Conservation (phyloP, 1,140 invertebrate genomes). For the Lamellibrachia luymesi region DNA sequence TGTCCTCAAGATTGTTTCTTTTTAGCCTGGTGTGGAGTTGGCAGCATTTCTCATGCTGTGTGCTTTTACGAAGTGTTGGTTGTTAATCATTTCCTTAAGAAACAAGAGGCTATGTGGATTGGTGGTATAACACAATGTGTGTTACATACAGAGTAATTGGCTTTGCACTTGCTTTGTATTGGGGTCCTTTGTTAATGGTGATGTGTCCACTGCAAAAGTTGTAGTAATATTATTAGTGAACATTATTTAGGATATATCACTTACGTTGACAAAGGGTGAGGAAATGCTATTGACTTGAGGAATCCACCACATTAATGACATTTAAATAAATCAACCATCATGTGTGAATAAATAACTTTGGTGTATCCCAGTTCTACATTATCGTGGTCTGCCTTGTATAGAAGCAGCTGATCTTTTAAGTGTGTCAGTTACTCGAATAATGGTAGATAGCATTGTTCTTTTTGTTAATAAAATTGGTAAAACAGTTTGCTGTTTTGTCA, state of each 20-base stretch:
- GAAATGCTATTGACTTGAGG: background rate
- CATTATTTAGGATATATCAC: background rate
- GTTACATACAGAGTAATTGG: background rate
- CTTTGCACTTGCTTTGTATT: background rate
- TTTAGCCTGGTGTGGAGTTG: background rate
- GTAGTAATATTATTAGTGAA: background rate
- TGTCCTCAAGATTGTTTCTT: background rate
- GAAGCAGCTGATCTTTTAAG: background rate
- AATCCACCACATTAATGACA: background rate
- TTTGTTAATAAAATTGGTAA: background rate
- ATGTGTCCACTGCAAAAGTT: background rate
- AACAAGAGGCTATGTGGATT: background rate
- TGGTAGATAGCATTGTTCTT: background rate
- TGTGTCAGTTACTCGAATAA: background rate
- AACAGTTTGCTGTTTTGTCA: background rate
- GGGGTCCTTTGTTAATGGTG: background rate
- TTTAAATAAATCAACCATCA: background rate
- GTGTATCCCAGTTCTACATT: background rate
- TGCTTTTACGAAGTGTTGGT: background rate
- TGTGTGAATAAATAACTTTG: background rate
- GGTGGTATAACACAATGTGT: background rate
- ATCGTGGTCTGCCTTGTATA: background rate
- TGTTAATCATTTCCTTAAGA: background rate
- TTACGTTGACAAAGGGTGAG: background rate
- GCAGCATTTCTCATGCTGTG: background rate